Percentiles rank a stretch among this genome's conserved stretches.
Conservation (phyloP, 1,140 invertebrate species). For the Saccostrea echinata region DNA sequence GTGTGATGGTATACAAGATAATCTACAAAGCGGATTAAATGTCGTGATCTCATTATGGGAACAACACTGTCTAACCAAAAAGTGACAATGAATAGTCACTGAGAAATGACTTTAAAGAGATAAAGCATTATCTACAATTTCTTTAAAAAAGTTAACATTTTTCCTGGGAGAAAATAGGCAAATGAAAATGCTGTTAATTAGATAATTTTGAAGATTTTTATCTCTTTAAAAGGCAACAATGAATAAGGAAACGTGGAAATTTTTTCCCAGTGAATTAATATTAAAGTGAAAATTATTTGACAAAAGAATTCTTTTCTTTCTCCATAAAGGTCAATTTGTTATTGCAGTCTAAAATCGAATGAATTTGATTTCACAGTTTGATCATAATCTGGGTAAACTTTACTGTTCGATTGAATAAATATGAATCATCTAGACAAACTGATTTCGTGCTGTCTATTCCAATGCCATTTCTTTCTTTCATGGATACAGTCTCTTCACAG, state of each 20-base stretch:
- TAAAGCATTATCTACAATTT: neutral
- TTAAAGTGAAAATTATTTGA: neutral
- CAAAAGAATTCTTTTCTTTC: slow-evolving; percentile 15
- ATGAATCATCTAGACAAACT: neutral
- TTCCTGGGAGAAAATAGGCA: neutral
- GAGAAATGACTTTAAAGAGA: neutral
- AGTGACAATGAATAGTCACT: neutral
- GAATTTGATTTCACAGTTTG: slow-evolving; percentile 30
- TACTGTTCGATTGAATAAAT: slow-evolving; percentile 35
- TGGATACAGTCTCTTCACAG: neutral
- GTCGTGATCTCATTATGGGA: slow-evolving; percentile 18
- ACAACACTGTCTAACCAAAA: neutral
- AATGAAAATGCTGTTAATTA: neutral
- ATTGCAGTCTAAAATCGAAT: slow-evolving; percentile 9
- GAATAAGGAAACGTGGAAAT: neutral
- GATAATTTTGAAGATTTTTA: neutral
- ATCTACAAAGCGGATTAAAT: neutral
- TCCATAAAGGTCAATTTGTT: slow-evolving; percentile 20
- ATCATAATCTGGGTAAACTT: slow-evolving; percentile 16
- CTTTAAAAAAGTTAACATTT: slow-evolving; percentile 20
- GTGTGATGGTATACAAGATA: slow-evolving; percentile 8
- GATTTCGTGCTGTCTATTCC: slow-evolving; percentile 18
- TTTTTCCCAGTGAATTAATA: neutral
- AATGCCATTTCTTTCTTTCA: neutral
- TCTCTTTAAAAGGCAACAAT: neutral